phyloP scores from a whole-genome alignment of 2,797 vertebrate genomes.

The Sebastes taczanowskii region DNA sequence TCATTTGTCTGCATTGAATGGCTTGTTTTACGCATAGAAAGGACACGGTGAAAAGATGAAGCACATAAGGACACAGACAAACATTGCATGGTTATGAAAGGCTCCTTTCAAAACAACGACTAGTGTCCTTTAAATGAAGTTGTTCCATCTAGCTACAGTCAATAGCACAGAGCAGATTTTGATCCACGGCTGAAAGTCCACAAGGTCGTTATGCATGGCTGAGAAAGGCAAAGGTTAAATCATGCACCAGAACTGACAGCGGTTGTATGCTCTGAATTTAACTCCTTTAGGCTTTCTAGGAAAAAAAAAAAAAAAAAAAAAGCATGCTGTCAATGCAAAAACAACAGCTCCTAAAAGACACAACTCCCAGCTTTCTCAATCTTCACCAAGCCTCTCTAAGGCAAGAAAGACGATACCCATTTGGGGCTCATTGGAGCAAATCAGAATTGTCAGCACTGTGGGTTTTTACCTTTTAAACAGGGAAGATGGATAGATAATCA shows the following conservation, averaged over 20 bases:
- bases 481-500: slow-evolving; percentile 85
- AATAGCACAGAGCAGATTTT: neutral
- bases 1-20: slow-evolving; percentile 42
- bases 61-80: slow-evolving; percentile 32
- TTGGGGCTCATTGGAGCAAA: slow-evolving; percentile 77
- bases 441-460: slow-evolving; percentile 81
- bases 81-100: slow-evolving; percentile 48
- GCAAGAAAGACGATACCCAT: slow-evolving; percentile 66
- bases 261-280: slow-evolving; percentile 17
- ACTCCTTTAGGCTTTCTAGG: slow-evolving; percentile 51
- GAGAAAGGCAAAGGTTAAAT: slow-evolving; percentile 55
- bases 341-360: slow-evolving; percentile 49
- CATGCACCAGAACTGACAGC: slow-evolving; percentile 10
- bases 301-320: slow-evolving; percentile 59
- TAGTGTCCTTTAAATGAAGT: slow-evolving; percentile 43
- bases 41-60: slow-evolving; percentile 26
- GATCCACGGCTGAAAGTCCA: neutral
- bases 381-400: slow-evolving; percentile 45
- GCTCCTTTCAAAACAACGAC: slow-evolving; percentile 37
- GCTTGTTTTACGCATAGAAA: slow-evolving; percentile 42
- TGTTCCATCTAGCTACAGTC: neutral
- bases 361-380: slow-evolving; percentile 30
- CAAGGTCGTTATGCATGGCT: slow-evolving; percentile 32
- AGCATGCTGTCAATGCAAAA: slow-evolving; percentile 60
- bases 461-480: slow-evolving; percentile 81